Base-by-base conservation (phyloP, 2,888 invertebrate species). In the Caenorhabditis imperialis region DNA sequence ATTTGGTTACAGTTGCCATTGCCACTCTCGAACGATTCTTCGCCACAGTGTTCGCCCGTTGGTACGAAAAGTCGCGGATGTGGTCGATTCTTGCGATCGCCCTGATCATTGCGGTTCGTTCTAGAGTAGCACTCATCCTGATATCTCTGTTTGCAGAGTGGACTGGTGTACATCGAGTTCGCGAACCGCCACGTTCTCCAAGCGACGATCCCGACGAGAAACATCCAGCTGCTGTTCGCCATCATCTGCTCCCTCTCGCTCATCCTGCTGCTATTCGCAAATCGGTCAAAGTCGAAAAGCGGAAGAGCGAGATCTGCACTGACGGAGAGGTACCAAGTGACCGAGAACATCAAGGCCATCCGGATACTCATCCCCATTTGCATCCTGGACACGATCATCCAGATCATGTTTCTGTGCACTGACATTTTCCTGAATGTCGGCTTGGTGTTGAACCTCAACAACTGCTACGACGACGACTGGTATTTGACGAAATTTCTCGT, bases 321-420 rank as follows among this genome's bases (percentile, higher is more conserved):
- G 0, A 37, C 65, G 12, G 65, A 65, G 23, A 60, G 73, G 51
- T 73, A 73, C 38, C 73, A 73, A 38, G 50, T 73, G 33, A 67
- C 54, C 16, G 73, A 73, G 30, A 73, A 73, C 47, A 27, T 62
- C 22, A 58, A 57, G 30, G 57, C 51, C 14, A 27, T 50, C 23
- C 38, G 63, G 10, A 54, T 72, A 16, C 53, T 53, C 30, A 63
- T 72, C 12, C 72, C 72, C 1, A 35, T 72, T n/a, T 57, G 58
- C 0, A 37, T 30, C 6, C 33, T 72, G n/a, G 72, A 72, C 22
- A 63, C 72, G 2, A n/a, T 8, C 1, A 53, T 72, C 22, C 72
- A 72, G 51, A 63, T 58, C 4, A 53, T 63, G 63, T 72, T 72
- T 35, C 42, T 72, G 6, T 30, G 47, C 33, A 47, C 63, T 2